Conservation (phyloP, 1,140 invertebrate species). For the Saccostrea echinata region DNA sequence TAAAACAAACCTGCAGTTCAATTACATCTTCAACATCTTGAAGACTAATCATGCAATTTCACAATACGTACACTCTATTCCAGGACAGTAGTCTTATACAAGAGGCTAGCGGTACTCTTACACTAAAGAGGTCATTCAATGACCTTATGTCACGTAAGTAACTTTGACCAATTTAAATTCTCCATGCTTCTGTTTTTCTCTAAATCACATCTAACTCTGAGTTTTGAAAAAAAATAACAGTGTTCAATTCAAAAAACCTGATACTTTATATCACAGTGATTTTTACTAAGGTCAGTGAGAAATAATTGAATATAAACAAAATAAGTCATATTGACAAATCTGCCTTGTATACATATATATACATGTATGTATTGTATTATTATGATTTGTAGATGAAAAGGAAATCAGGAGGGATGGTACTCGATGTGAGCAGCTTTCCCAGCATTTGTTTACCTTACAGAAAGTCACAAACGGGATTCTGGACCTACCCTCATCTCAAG, state of each 20-base stretch:
- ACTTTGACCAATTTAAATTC: not conserved
- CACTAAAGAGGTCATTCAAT: constrained; percentile 48
- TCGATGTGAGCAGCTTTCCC: constrained; percentile 59
- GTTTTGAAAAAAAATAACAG: too few species aligned
- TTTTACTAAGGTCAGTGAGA: too few species aligned
- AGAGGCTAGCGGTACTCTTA: constrained; percentile 36
- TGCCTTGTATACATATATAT: not conserved
- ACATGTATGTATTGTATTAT: not conserved
- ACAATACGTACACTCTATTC: not conserved
- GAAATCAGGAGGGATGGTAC: constrained; percentile 60
- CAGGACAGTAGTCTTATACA: not conserved
- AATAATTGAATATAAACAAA: too few species aligned
- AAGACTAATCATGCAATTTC: too few species aligned
- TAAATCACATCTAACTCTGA: too few species aligned
- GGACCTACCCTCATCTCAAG: constrained; percentile 49
- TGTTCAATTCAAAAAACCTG: too few species aligned
- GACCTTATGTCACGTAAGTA: constrained; percentile 56
- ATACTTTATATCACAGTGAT: too few species aligned
- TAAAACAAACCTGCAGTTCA: too few species aligned
- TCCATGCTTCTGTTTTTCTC: too few species aligned
- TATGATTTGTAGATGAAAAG: constrained; percentile 42
- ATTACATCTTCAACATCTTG: too few species aligned
- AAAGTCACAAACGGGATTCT: constrained; percentile 43
- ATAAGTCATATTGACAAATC: too few species aligned
- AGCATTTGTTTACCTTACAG: constrained; percentile 55